A percentile compares a stretch with the other conserved stretches of the same genome.
Evolutionary conservation across 2,113 vertebrate genomes (phyloP).

Genomic region (Arvicanthis niloticus): DNA sequence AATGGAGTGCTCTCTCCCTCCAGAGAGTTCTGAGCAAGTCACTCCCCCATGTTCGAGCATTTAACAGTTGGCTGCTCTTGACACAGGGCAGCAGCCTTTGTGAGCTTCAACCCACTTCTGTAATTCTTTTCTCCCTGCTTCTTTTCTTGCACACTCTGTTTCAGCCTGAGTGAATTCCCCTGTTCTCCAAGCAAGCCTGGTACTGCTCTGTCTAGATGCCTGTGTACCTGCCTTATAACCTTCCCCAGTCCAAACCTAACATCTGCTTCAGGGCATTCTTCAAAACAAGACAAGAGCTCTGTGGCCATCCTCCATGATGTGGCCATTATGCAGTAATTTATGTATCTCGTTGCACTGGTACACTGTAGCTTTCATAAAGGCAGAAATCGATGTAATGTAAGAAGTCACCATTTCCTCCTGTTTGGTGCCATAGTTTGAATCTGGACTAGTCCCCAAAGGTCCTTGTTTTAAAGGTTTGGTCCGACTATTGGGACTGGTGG

Average conservation of each 20-base stretch:
- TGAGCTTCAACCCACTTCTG: background rate
- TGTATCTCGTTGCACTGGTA: background rate
- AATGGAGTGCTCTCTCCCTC: background rate
- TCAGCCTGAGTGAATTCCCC: background rate
- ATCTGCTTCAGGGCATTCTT: background rate
- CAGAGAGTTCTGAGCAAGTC: background rate
- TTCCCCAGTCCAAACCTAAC: background rate
- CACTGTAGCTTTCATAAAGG: background rate
- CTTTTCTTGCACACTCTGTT: background rate
- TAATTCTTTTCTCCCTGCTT: background rate
- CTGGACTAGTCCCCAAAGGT: background rate
- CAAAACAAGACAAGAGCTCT: background rate
- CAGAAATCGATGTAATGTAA: background rate
- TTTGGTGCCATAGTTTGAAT: background rate
- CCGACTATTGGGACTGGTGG: background rate
- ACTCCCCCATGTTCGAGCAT: background rate
- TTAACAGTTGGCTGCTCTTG: background rate
- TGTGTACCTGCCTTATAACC: slow-evolving; percentile 12
- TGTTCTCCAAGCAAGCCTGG: background rate
- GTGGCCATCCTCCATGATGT: background rate
- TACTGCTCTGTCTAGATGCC: background rate
- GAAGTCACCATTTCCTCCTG: background rate
- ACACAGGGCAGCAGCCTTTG: background rate
- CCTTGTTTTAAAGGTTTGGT: background rate
- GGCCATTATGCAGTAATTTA: background rate